phyloP scores from a whole-genome alignment of 2,113 vertebrate genomes.

The Actenoides lindsayi region DNA sequence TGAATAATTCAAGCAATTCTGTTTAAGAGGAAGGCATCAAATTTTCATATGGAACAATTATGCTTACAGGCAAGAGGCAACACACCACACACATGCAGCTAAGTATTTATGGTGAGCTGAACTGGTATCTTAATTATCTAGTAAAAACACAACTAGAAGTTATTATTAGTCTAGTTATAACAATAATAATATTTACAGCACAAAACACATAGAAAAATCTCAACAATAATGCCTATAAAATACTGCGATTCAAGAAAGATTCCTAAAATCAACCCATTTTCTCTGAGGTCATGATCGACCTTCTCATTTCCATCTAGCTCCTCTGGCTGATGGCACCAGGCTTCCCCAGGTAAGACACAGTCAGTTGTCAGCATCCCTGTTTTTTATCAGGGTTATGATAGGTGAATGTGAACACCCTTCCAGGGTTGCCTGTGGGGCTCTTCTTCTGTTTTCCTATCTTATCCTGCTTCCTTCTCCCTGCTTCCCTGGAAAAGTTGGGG shows the following conservation, averaged over 20 bases:
- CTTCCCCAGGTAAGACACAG: not conserved
- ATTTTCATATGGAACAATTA: not conserved
- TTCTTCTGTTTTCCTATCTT: not conserved
- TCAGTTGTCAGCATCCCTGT: not conserved
- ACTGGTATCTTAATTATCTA: not conserved
- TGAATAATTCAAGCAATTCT: not conserved
- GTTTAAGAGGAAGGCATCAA: not conserved
- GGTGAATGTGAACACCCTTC: not conserved
- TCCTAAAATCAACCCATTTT: not conserved
- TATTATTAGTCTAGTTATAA: not conserved
- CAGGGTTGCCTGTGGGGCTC: not conserved
- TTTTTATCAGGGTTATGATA: not conserved
- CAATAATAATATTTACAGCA: not conserved
- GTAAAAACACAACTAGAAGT: not conserved
- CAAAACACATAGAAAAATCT: not conserved
- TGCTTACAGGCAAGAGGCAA: not conserved
- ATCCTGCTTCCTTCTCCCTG: not conserved
- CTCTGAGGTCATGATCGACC: not conserved
- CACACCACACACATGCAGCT: not conserved
- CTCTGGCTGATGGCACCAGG: not conserved
- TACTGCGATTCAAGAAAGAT: not conserved
- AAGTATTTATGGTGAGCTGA: not conserved
- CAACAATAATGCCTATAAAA: not conserved
- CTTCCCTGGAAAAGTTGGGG: not conserved
- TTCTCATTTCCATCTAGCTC: not conserved